A percentile compares a stretch with the other conserved stretches of the same genome.
phyloP scores from a whole-genome alignment of 30 jellyfish, hydroid and myxozoan genomes.

The Chrysaora quinquecirrha region DNA sequence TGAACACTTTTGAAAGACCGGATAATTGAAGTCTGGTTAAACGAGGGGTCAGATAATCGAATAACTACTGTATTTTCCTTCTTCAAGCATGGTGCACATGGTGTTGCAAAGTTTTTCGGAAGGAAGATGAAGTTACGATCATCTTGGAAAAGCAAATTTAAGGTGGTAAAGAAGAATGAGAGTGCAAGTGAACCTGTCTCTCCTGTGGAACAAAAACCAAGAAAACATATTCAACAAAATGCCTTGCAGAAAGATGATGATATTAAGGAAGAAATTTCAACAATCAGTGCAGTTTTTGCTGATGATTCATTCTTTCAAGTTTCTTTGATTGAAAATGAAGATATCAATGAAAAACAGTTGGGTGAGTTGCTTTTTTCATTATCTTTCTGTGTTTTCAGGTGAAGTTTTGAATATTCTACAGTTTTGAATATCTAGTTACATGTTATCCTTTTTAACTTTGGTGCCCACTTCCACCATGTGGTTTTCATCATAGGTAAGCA shows the following conservation, averaged over 20 bases:
- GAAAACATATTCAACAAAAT: not conserved
- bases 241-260: conserved; percentile 3
- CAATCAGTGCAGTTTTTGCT: conserved; percentile 43
- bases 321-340: conserved; percentile 22
- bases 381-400: too few relatives aligned
- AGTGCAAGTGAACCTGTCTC: conserved; percentile 57
- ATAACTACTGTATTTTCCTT: too few relatives aligned
- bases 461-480: too few relatives aligned
- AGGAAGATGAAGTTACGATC: conserved; percentile 47
- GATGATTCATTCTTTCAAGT: conserved; percentile 69
- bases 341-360: not conserved
- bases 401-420: too few relatives aligned
- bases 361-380: not conserved
- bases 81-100: conserved; percentile 22
- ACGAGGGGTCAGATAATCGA: too few relatives aligned
- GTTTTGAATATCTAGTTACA: too few relatives aligned
- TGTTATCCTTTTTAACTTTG: too few relatives aligned
- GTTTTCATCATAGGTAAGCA: too few relatives aligned
- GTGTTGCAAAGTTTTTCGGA: conserved; percentile 30
- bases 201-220: conserved; percentile 6
- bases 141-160: conserved; percentile 41
- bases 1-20: too few relatives aligned
- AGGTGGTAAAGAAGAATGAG: conserved; percentile 34
- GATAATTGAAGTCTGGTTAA: too few relatives aligned
- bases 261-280: conserved; percentile 48